Conservation (phyloP, 2,888 invertebrate genomes). For the Meteorus colon region DNA sequence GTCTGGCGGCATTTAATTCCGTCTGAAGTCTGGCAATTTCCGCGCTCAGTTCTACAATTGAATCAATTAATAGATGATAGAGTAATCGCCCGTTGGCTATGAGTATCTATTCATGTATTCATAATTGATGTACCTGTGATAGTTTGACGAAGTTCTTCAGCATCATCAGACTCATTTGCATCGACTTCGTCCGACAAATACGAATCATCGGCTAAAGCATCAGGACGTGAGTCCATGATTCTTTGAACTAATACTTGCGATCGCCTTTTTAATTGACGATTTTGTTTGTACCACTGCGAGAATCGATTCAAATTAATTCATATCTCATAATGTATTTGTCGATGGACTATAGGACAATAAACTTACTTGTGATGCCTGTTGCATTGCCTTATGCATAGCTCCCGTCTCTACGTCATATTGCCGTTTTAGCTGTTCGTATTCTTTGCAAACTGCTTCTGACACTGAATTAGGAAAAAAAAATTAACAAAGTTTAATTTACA, state of each 20-base stretch:
- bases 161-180: conserved; percentile 74
- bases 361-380: conserved; percentile 76
- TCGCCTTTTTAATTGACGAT: conserved; percentile 81
- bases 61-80: conserved; percentile 19
- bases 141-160: conserved; percentile 81
- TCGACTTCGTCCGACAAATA: conserved; percentile 67
- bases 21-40: conserved; percentile 81
- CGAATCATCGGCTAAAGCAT: conserved; percentile 69
- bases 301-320: conserved; percentile 13
- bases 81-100: conserved; percentile 4
- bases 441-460: conserved; percentile 82
- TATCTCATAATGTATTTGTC: background rate
- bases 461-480: conserved; percentile 70
- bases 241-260: conserved; percentile 80
- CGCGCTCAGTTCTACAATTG: conserved; percentile 76
- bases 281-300: conserved; percentile 84
- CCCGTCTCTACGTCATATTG: conserved; percentile 84
- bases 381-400: conserved; percentile 84
- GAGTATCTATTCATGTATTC: background rate
- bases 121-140: conserved; percentile 72
- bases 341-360: background rate
- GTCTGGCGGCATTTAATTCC: conserved; percentile 78
- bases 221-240: conserved; percentile 76
- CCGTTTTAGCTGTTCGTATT: conserved; percentile 84
- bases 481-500: background rate